phyloP scores from a whole-genome alignment of 2,797 vertebrate species.

The Carcharodon carcharias region DNA sequence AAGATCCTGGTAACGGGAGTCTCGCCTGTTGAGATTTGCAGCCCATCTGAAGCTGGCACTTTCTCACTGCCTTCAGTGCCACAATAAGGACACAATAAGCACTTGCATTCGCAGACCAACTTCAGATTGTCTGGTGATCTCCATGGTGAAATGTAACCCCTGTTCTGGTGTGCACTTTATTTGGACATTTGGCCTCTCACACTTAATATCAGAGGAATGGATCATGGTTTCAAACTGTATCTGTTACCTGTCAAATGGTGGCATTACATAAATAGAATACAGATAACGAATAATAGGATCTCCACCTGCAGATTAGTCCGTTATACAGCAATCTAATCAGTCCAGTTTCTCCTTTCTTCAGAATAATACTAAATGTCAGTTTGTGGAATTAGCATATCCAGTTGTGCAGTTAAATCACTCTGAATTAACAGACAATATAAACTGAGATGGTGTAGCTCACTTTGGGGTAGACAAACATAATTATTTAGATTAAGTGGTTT shows the following conservation, averaged over 20 bases:
- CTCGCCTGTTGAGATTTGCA: no score
- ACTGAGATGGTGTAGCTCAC: neutral
- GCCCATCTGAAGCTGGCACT: no score
- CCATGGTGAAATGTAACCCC: neutral
- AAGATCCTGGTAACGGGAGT: no score
- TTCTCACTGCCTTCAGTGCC: neutral
- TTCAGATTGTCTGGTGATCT: neutral
- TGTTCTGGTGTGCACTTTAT: neutral
- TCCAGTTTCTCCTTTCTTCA: neutral
- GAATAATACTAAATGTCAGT: neutral
- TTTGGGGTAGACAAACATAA: neutral
- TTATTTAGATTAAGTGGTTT: neutral
- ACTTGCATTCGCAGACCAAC: neutral
- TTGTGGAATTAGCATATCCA: neutral
- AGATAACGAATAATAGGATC: neutral
- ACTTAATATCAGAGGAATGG: neutral
- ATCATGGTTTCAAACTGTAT: neutral
- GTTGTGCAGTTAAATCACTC: neutral
- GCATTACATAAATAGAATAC: neutral
- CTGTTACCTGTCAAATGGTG: neutral
- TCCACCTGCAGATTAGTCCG: neutral
- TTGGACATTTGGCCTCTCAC: neutral
- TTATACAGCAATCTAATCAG: neutral
- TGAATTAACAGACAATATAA: neutral
- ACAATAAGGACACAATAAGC: neutral